A percentile compares a stretch with the other conserved stretches of the same genome.
Evolutionary conservation across 2,888 invertebrate species (phyloP).

Genomic region (Myopa tessellatipennis): DNA sequence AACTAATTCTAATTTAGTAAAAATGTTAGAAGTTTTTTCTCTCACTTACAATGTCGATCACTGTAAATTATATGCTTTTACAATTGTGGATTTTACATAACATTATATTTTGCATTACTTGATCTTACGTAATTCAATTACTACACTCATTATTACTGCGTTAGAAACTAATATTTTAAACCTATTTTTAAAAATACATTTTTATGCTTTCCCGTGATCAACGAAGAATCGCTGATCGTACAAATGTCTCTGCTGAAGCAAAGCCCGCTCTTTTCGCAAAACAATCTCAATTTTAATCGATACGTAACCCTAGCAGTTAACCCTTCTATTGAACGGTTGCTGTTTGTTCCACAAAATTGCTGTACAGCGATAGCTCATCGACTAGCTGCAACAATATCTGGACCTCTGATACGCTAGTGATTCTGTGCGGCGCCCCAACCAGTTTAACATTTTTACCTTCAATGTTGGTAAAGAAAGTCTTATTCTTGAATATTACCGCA

Average conservation of each 20-base stretch:
- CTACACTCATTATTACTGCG: slow-evolving; percentile 43
- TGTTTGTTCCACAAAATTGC: slow-evolving; percentile 61
- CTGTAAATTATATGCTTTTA: slow-evolving; percentile 24
- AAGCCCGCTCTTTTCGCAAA: not conserved
- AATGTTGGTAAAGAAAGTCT: slow-evolving; percentile 66
- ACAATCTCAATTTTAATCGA: not conserved
- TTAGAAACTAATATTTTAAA: slow-evolving; percentile 41
- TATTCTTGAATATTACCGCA: slow-evolving; percentile 67
- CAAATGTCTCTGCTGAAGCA: not conserved
- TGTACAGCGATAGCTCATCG: slow-evolving; percentile 63
- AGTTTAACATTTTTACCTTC: slow-evolving; percentile 67
- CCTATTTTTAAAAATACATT: slow-evolving; percentile 38
- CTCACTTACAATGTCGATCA: not conserved
- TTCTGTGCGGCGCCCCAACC: slow-evolving; percentile 64
- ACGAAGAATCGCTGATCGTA: slow-evolving; percentile 2
- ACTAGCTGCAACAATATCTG: slow-evolving; percentile 66
- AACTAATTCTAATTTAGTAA: slow-evolving; percentile 22
- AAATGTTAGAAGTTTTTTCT: slow-evolving; percentile 9
- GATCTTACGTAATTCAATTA: slow-evolving; percentile 51
- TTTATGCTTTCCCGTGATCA: not conserved
- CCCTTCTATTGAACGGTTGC: slow-evolving; percentile 49
- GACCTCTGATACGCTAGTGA: slow-evolving; percentile 62
- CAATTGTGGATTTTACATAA: slow-evolving; percentile 28
- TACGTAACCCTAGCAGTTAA: not conserved
- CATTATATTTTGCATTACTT: slow-evolving; percentile 45